Base-by-base conservation (phyloP, 2,888 invertebrate species). In the Leucozona laternaria region DNA sequence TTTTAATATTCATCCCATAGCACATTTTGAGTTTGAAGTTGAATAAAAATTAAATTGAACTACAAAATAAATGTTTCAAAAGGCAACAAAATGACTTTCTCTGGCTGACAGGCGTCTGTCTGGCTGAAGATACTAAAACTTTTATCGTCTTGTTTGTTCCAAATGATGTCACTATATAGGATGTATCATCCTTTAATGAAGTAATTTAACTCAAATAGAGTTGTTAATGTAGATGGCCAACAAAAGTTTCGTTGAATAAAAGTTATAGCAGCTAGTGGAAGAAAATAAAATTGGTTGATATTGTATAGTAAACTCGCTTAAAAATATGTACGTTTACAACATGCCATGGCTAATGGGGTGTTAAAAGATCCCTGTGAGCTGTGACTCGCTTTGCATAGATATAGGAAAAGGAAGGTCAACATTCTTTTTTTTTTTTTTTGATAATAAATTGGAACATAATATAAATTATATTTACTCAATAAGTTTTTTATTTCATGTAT, bases 81-180 rank as follows among this genome's bases (percentile, higher is more conserved):
- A 58, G 62, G 20, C 20, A 20, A 22, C 17, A 22, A 53, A 48
- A 62, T 78, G 13, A 28, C 28, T 48, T 48, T 7, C 34, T 31
- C 0, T 40, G 60, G 20, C 50, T 58, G 70, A 20, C 53, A 62
- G 78, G 78, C 78, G 78, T 15, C 78, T 60, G 70, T 70, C 78
- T 78, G 78, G 34, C 60, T 25, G 40, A 40, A 28, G 20, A 62
- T 53, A 70, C 25, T 78, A 70, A 70, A 78, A 70, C 37, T 34
- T 70, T 70, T 70, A 77, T 77, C 68, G 77, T 58, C 68, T 57
- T 77, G 68, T 77, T 77, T 77, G 48, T 68, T 68, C 28, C 25
- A 68, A 77, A 37, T 77, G 77, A 77, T 58, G 58, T 77, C 77
- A 68, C 48, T 77, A 22, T 58, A 37, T 76, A 50, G 34, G 25